Conservation (phyloP, 2,888 invertebrate genomes). For the Meandrusa payeni region DNA sequence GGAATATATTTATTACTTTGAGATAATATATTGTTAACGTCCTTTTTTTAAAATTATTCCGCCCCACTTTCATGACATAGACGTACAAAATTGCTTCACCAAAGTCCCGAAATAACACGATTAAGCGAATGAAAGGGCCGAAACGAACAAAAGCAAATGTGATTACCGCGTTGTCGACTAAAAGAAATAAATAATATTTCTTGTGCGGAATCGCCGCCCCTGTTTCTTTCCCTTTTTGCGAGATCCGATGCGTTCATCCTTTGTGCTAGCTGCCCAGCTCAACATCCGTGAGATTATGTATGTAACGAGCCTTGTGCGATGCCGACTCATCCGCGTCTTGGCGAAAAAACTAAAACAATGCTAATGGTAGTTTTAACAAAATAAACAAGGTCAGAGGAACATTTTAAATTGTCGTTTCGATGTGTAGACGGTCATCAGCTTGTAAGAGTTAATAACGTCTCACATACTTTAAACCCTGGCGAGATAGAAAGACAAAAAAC, state of each 20-base stretch:
- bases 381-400: too few relatives aligned
- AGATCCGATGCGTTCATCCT: constrained; percentile 24
- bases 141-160: constrained; percentile 78
- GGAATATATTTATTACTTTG: too few relatives aligned
- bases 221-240: constrained; percentile 33
- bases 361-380: not conserved
- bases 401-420: too few relatives aligned
- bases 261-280: constrained; percentile 29
- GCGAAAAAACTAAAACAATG: constrained; percentile 1
- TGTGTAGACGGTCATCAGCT: too few relatives aligned
- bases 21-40: too few relatives aligned
- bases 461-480: too few relatives aligned
- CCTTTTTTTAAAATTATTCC: too few relatives aligned
- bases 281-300: constrained; percentile 30
- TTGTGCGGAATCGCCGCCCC: constrained; percentile 48
- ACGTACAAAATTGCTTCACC: constrained; percentile 51
- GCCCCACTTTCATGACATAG: constrained; percentile 33
- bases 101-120: constrained; percentile 75
- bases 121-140: constrained; percentile 75
- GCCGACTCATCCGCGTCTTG: constrained; percentile 1
- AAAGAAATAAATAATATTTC: constrained; percentile 77
- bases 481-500: too few relatives aligned
- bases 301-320: constrained; percentile 26
- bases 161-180: constrained; percentile 73
- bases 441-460: too few relatives aligned